Evolutionary conservation across 1,140 invertebrate genomes (phyloP).

Genomic region (Chlorops oryzae): DNA sequence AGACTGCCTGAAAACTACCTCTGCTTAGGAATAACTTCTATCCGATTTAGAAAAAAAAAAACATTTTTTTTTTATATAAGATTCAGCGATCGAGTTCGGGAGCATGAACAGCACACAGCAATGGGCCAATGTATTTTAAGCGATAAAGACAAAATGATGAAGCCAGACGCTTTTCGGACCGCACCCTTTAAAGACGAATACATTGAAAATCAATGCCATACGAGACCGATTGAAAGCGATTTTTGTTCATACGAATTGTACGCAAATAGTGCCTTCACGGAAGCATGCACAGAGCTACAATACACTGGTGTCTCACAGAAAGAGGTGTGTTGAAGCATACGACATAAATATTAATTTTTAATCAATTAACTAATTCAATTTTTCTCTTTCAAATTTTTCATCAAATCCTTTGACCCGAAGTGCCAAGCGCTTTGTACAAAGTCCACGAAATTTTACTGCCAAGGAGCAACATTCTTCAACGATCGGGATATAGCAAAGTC

Average conservation of each 20-base stretch:
- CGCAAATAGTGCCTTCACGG: slow-evolving; percentile 44
- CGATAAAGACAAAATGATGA: slow-evolving; percentile 55
- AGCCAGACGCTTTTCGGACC: slow-evolving; percentile 57
- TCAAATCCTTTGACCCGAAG: slow-evolving; percentile 19
- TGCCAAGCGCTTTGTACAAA: slow-evolving; percentile 41
- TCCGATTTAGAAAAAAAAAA: no score
- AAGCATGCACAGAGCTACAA: no score
- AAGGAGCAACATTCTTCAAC: slow-evolving; percentile 38
- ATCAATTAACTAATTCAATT: not conserved
- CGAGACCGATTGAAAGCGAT: slow-evolving; percentile 33
- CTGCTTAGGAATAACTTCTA: no score
- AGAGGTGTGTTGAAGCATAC: slow-evolving; percentile 40
- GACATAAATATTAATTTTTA: not conserved
- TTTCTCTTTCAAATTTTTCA: not conserved
- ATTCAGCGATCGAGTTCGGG: no score
- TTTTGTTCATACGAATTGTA: slow-evolving; percentile 44
- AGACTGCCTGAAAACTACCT: no score
- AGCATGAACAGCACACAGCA: slow-evolving; percentile 22
- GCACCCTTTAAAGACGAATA: slow-evolving; percentile 59
- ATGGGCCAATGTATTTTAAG: slow-evolving; percentile 55
- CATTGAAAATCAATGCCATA: slow-evolving; percentile 58
- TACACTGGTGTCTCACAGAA: slow-evolving; percentile 43
- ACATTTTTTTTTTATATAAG: no score
- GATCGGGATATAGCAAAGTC: slow-evolving; percentile 26
- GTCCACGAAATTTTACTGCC: slow-evolving; percentile 41